Evolutionary conservation across 2,888 invertebrate genomes (phyloP).

Genomic region (Ectemnius continuus): DNA sequence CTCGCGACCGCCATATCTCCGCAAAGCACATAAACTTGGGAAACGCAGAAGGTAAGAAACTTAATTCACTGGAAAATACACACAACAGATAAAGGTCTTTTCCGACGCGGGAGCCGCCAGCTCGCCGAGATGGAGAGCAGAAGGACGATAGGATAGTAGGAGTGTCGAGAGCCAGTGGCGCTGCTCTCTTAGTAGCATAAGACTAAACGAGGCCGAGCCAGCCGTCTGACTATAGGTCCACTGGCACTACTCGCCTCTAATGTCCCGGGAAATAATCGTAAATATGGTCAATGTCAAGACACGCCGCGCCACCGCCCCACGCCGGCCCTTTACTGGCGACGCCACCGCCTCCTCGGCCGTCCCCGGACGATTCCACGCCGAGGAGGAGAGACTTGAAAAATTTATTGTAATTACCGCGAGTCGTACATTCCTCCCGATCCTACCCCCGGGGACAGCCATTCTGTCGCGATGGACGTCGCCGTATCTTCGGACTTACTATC

Average conservation of each 20-base stretch:
- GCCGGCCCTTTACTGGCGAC: constrained; percentile 26
- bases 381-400: constrained; percentile 42
- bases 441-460: constrained; percentile 42
- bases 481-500: constrained; percentile 24
- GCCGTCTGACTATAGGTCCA: constrained; percentile 26
- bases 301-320: constrained; percentile 8
- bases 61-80: constrained; percentile 72
- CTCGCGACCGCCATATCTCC: constrained; percentile 65
- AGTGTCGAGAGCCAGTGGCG: neutral
- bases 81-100: constrained; percentile 67
- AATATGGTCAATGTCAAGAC: constrained; percentile 55
- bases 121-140: constrained; percentile 14
- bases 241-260: constrained; percentile 45
- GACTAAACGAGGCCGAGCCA: constrained; percentile 45
- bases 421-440: constrained; percentile 33
- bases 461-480: constrained; percentile 23
- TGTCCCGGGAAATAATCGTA: constrained; percentile 56
- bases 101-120: constrained; percentile 36
- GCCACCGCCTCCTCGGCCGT: constrained; percentile 10
- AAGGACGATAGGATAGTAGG: constrained; percentile 14
- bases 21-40: constrained; percentile 70
- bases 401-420: constrained; percentile 50
- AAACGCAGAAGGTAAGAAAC: constrained; percentile 69
- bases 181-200: constrained; percentile 16
- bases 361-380: neutral